phyloP scores from a whole-genome alignment of 2,888 invertebrate genomes.

The Philonicus albiceps region DNA sequence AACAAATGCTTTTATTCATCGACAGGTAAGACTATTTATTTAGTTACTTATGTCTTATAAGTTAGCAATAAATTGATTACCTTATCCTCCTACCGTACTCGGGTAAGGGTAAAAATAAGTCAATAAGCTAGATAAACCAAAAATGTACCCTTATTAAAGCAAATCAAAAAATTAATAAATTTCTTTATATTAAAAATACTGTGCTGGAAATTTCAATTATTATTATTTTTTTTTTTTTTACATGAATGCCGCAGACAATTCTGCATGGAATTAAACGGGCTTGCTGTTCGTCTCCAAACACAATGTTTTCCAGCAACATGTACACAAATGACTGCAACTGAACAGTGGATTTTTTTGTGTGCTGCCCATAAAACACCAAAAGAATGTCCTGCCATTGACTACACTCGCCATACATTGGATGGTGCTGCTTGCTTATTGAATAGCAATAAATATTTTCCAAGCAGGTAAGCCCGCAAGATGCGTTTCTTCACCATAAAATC shows the following conservation, averaged over 20 bases:
- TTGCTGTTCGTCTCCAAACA: constrained; percentile 93
- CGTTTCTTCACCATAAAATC: background rate
- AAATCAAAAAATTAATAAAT: background rate
- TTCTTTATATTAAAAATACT: background rate
- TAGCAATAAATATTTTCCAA: constrained; percentile 99
- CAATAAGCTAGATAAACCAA: no score
- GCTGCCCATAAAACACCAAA: constrained; percentile 99
- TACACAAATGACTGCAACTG: constrained; percentile 99
- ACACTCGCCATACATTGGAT: constrained; percentile 97
- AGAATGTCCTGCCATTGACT: constrained; percentile 99
- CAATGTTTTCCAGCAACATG: constrained; percentile 98
- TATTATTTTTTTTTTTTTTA: background rate
- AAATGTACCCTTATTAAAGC: no score
- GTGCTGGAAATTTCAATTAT: background rate
- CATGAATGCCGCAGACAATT: constrained; percentile 77
- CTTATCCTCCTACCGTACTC: no score
- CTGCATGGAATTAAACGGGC: constrained; percentile 99
- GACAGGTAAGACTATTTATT: no score
- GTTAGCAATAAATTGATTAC: no score
- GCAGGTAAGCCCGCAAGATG: constrained; percentile 73
- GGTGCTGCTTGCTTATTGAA: constrained; percentile 98
- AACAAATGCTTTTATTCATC: no score
- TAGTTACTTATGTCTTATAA: no score
- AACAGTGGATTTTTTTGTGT: constrained; percentile 99
- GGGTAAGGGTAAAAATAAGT: no score